Evolutionary conservation across 2,113 vertebrate genomes (phyloP).

Genomic region (Archilochus colubris): DNA sequence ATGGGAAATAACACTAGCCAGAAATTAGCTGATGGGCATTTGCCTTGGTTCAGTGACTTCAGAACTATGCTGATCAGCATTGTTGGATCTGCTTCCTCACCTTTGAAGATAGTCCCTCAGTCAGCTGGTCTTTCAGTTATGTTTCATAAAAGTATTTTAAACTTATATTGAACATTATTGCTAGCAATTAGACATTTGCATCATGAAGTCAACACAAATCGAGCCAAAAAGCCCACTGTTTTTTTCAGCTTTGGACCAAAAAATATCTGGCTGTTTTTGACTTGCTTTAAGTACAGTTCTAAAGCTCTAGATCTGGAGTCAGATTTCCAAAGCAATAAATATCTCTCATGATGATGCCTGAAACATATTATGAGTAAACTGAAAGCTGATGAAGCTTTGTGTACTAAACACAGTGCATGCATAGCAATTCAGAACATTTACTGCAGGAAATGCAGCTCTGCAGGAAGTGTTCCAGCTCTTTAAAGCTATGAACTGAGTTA

Average conservation of each 20-base stretch:
- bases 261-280: constrained; percentile 15
- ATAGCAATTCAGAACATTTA: constrained; percentile 47
- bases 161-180: background rate
- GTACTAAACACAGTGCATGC: constrained; percentile 49
- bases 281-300: constrained; percentile 44
- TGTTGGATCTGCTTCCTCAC: background rate
- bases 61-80: background rate
- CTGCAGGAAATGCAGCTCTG: constrained; percentile 35
- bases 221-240: background rate
- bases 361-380: constrained; percentile 71
- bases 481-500: constrained; percentile 53
- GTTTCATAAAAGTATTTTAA: background rate
- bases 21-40: background rate
- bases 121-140: background rate
- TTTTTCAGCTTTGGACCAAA: background rate
- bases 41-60: background rate
- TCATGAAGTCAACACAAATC: background rate
- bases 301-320: constrained; percentile 44
- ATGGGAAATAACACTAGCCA: background rate
- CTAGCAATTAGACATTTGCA: constrained; percentile 25
- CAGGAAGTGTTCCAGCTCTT: constrained; percentile 15
- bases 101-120: background rate
- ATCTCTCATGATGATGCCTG: constrained; percentile 70
- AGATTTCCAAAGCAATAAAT: constrained; percentile 73
- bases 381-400: constrained; percentile 54